A percentile compares a stretch with the other conserved stretches of the same genome.
Evolutionary conservation across 30 jellyfish, hydroid and myxozoan genomes (phyloP).

Genomic region (Turritopsis rubra): DNA sequence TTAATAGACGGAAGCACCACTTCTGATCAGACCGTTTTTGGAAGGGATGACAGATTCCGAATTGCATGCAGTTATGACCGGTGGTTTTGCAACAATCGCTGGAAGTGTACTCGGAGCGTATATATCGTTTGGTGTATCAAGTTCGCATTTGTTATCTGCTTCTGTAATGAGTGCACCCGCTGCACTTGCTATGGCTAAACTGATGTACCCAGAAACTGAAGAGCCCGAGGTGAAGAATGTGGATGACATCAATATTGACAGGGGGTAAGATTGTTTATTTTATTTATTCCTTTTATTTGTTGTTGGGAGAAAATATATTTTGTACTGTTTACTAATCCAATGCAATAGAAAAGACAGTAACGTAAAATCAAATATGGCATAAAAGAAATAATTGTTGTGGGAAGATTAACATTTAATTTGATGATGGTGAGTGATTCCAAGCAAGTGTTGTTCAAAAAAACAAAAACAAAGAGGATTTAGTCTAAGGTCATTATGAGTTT

Average conservation of each 20-base stretch:
- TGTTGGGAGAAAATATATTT: no score
- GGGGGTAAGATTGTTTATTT: constrained; percentile 56
- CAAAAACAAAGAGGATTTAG: no score
- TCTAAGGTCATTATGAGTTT: no score
- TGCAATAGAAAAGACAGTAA: no score
- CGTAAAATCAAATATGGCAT: no score
- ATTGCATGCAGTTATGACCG: constrained; percentile 83
- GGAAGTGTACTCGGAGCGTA: constrained; percentile 92
- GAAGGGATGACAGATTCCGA: constrained; percentile 79
- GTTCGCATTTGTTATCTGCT: constrained; percentile 86
- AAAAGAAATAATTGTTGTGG: no score
- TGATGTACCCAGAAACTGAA: constrained; percentile 87
- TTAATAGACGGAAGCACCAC: constrained; percentile 84
- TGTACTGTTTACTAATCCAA: no score
- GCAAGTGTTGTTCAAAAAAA: no score
- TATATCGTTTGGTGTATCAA: constrained; percentile 64
- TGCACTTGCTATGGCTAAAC: constrained; percentile 80
- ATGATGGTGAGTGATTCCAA: no score
- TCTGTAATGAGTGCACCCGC: constrained; percentile 99
- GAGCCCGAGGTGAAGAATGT: constrained; percentile 43
- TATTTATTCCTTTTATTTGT: no score
- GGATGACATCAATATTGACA: constrained; percentile 44
- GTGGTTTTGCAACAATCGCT: constrained; percentile 95
- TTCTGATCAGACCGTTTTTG: constrained; percentile 79
- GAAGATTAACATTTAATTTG: no score